A percentile compares a stretch with the other conserved stretches of the same genome.
Evolutionary conservation across 2,113 vertebrate species (phyloP).

Genomic region (Labeo catla): DNA sequence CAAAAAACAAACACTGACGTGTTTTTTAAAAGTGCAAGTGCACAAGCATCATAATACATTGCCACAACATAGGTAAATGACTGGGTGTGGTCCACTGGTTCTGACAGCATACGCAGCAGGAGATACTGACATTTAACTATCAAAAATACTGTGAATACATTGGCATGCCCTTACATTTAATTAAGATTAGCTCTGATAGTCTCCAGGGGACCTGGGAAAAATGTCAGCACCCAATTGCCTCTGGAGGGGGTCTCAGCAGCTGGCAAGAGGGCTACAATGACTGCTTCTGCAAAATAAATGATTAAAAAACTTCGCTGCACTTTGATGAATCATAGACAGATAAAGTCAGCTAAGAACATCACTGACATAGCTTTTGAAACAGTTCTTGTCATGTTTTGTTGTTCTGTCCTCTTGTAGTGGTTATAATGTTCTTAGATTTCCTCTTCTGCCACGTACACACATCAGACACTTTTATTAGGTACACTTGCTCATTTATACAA

Average conservation of each 20-base stretch:
- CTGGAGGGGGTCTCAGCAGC: slow-evolving; percentile 41
- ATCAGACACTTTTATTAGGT: background rate
- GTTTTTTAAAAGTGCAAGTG: background rate
- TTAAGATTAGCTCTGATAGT: slow-evolving; percentile 47
- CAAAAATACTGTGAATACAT: slow-evolving; percentile 62
- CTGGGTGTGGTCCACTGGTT: slow-evolving; percentile 30
- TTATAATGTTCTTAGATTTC: background rate
- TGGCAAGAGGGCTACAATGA: slow-evolving; percentile 1
- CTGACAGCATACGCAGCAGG: slow-evolving; percentile 45
- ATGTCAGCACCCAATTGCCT: slow-evolving; percentile 53
- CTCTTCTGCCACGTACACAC: background rate
- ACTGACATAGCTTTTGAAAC: background rate
- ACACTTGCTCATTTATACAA: background rate
- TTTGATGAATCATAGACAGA: slow-evolving; percentile 31
- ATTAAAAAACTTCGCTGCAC: slow-evolving; percentile 45
- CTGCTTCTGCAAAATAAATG: slow-evolving; percentile 10
- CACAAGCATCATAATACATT: background rate
- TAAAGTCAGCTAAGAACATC: background rate
- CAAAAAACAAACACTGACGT: background rate
- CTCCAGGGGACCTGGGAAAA: slow-evolving; percentile 43
- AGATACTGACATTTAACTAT: slow-evolving; percentile 67
- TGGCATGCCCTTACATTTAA: slow-evolving; percentile 66
- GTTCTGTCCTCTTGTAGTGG: background rate
- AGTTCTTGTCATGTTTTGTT: background rate
- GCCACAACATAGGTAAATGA: background rate